Conservation (phyloP, 2,113 vertebrate genomes). For the Atractosteus spatula region DNA sequence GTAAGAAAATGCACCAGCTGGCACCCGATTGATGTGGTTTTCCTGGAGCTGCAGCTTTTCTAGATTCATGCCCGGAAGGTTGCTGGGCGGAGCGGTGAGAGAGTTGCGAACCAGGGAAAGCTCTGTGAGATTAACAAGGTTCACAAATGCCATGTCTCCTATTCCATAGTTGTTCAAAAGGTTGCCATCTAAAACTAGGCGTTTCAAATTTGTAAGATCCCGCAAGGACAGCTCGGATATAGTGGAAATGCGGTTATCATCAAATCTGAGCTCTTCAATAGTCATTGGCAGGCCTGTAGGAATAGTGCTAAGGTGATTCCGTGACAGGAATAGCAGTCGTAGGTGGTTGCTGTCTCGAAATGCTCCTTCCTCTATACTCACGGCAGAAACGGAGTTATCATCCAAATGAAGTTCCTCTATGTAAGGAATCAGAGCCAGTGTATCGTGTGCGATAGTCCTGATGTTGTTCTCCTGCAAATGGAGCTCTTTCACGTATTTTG, state of each 20-base stretch:
- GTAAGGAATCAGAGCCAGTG: conserved; percentile 91
- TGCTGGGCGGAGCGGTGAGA: conserved; percentile 85
- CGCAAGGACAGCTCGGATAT: conserved; percentile 92
- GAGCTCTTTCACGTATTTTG: conserved; percentile 90
- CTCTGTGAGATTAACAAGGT: conserved; percentile 92
- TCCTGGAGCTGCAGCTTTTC: conserved; percentile 96
- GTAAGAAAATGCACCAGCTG: conserved; percentile 88
- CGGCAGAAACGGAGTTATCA: conserved; percentile 95
- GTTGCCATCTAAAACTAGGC: conserved; percentile 94
- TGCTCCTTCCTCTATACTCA: conserved; percentile 96
- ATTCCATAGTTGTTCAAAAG: conserved; percentile 92
- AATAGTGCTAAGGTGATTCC: conserved; percentile 97
- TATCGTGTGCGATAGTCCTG: conserved; percentile 90
- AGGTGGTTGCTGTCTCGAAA: conserved; percentile 94
- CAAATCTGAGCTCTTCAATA: conserved; percentile 94
- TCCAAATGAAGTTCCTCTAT: conserved; percentile 97
- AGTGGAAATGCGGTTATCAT: conserved; percentile 97
- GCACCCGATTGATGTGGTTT: conserved; percentile 93
- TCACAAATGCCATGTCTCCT: conserved; percentile 90
- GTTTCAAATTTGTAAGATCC: conserved; percentile 95
- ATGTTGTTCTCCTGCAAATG: conserved; percentile 98
- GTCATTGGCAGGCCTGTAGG: conserved; percentile 91
- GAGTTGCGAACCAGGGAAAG: conserved; percentile 93
- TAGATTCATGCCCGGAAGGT: conserved; percentile 87
- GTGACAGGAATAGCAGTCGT: conserved; percentile 91